phyloP scores from a whole-genome alignment of 2,797 vertebrate species.

The Mus minutoides region DNA sequence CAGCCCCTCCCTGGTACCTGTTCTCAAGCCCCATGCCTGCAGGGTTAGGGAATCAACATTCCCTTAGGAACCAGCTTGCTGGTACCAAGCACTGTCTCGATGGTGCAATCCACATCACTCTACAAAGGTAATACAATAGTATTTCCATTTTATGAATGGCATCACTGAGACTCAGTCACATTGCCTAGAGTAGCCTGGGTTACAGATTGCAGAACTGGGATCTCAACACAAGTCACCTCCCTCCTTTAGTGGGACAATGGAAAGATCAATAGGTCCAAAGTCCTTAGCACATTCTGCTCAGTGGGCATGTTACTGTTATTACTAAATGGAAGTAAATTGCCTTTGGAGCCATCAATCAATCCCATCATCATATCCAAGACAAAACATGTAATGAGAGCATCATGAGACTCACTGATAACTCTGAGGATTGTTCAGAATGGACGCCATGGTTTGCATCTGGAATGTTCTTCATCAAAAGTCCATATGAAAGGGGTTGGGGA shows the following conservation, averaged over 20 bases:
- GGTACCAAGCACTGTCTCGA: not conserved
- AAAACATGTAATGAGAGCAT: not conserved
- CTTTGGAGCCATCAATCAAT: not conserved
- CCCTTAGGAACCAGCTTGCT: not conserved
- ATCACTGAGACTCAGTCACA: not conserved
- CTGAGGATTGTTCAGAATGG: not conserved
- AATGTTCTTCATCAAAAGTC: not conserved
- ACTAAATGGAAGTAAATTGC: not conserved
- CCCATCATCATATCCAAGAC: not conserved
- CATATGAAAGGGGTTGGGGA: not conserved
- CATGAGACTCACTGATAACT: accelerated
- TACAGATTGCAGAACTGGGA: not conserved
- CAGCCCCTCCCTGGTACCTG: not conserved
- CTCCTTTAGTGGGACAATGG: not conserved
- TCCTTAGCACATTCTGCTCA: not conserved
- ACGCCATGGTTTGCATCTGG: not conserved
- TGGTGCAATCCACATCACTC: not conserved
- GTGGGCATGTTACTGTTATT: not conserved
- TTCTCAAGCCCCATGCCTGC: not conserved
- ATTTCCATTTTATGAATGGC: not conserved
- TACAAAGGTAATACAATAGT: too few relatives aligned
- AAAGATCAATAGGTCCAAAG: not conserved
- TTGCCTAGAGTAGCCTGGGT: not conserved
- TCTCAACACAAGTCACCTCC: not conserved
- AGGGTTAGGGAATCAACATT: not conserved